Percentiles rank a stretch among this genome's conserved stretches.
Evolutionary conservation across 2,888 invertebrate species (phyloP).

Genomic region (Parnassius apollo): DNA sequence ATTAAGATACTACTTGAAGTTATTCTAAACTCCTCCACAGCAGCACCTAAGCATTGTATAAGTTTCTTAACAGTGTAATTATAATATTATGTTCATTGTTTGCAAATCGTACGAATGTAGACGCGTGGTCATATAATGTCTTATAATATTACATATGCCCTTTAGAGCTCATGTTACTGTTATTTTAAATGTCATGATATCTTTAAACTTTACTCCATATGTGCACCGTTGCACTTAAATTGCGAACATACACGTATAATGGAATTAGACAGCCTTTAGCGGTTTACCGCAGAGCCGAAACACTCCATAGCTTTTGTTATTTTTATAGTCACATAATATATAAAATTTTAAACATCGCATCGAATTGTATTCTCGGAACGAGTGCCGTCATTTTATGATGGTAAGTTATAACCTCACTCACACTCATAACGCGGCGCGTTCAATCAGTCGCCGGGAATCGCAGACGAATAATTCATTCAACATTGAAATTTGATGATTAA

Average conservation of each 20-base stretch:
- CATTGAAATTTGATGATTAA: neutral
- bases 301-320: constrained; percentile 5
- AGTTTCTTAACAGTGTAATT: too few relatives aligned
- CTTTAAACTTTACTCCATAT: neutral
- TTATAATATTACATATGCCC: too few relatives aligned
- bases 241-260: constrained; percentile 3
- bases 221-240: neutral
- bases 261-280: constrained; percentile 9
- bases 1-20: too few relatives aligned
- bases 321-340: constrained; percentile 17
- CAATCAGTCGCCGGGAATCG: constrained; percentile 9
- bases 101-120: too few relatives aligned
- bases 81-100: too few relatives aligned
- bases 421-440: constrained; percentile 1
- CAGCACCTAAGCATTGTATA: too few relatives aligned
- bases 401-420: neutral
- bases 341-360: constrained; percentile 22
- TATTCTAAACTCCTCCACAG: too few relatives aligned
- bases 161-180: neutral
- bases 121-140: too few relatives aligned
- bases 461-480: constrained; percentile 4
- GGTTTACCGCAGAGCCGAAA: constrained; percentile 15
- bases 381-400: constrained; percentile 15
- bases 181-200: constrained; percentile 1
- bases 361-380: constrained; percentile 22